Conservation (phyloP, 2,888 invertebrate genomes). For the Cryptus viduatorius region DNA sequence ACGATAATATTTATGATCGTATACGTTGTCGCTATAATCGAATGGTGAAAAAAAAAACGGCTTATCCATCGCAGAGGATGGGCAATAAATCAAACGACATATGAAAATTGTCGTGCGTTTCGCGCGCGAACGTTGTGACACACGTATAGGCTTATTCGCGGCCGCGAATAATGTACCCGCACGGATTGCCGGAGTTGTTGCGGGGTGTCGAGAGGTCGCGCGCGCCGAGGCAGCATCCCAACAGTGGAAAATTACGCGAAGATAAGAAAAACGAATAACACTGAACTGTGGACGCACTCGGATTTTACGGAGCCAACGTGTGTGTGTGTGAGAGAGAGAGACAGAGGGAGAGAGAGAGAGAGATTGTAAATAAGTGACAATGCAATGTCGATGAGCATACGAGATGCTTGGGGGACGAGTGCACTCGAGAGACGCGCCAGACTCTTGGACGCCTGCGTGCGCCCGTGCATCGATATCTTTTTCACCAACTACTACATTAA, state of each 20-base stretch:
- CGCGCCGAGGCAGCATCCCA: constrained; percentile 46
- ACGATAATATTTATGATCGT: constrained; percentile 44
- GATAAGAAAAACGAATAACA: constrained; percentile 67
- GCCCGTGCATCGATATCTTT: constrained; percentile 16
- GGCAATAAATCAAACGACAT: constrained; percentile 34
- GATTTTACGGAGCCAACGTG: constrained; percentile 4
- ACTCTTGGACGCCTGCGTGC: constrained; percentile 55
- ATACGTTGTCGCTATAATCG: constrained; percentile 7
- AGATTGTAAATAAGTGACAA: constrained; percentile 58
- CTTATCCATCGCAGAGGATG: neutral
- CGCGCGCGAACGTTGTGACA: constrained; percentile 34
- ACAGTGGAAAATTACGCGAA: constrained; percentile 72
- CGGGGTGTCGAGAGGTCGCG: constrained; percentile 45
- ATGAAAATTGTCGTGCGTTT: constrained; percentile 4
- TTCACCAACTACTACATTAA: neutral
- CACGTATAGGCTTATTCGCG: constrained; percentile 42
- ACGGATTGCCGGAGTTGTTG: constrained; percentile 27
- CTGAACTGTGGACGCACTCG: constrained; percentile 52
- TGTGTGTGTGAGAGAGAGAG: constrained; percentile 30
- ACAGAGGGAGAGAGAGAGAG: no score
- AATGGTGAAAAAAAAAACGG: neutral
- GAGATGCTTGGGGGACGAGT: constrained; percentile 33
- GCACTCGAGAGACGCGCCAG: constrained; percentile 48
- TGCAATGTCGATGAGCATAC: constrained; percentile 21
- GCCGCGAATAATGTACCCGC: constrained; percentile 16